Percentiles rank a stretch among this genome's conserved stretches.
Conservation (phyloP, 2,888 invertebrate species). For the Zaprionus bogoriensis region DNA sequence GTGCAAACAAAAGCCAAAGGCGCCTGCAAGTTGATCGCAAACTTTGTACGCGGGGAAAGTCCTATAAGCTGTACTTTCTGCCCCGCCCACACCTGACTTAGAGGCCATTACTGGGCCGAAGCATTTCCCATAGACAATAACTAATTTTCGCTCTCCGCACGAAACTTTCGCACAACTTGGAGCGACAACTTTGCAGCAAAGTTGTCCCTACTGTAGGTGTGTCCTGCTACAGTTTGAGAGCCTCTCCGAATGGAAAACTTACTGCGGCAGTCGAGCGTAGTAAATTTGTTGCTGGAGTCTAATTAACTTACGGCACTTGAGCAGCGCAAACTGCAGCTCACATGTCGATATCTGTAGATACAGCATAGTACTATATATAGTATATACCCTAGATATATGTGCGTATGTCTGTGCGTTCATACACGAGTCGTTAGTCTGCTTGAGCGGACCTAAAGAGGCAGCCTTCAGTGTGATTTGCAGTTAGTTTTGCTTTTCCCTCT, state of each 20-base stretch:
- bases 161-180: conserved; percentile 43
- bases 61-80: conserved; percentile 6
- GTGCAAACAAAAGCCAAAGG: conserved; percentile 40
- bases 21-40: conserved; percentile 46
- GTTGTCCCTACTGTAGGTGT: conserved; percentile 1
- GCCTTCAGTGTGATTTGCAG: background rate
- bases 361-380: no score
- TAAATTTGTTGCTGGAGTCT: conserved; percentile 1
- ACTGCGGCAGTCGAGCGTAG: background rate
- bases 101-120: conserved; percentile 30
- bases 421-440: background rate
- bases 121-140: conserved; percentile 54
- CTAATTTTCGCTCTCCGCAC: conserved; percentile 53
- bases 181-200: conserved; percentile 34
- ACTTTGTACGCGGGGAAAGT: no score
- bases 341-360: background rate
- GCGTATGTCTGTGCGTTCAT: background rate
- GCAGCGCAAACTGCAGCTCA: no score
- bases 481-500: background rate
- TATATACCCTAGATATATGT: background rate
- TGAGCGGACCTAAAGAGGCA: background rate
- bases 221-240: conserved; percentile 41
- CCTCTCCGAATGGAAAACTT: conserved; percentile 12
- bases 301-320: background rate
- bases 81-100: background rate